Base-by-base conservation (phyloP, 2,113 vertebrate species). In the Nycticorax nycticorax region DNA sequence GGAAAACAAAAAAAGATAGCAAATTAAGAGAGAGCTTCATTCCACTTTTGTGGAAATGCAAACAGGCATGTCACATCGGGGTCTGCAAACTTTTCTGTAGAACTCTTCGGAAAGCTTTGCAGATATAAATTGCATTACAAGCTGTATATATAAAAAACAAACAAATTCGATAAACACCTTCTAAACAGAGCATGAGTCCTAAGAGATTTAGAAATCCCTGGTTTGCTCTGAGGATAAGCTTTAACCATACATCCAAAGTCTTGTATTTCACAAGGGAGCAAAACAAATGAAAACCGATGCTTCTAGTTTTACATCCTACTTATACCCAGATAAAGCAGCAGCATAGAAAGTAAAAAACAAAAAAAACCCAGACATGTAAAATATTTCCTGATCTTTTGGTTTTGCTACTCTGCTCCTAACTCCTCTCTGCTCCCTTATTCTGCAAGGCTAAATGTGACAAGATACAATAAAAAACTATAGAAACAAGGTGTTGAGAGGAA, bases 121-220 rank as follows among this genome's bases (percentile, higher is more conserved):
- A 73, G 33, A 74, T 14, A 72, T 12, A 73, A 87, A 78, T 28
- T 56, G 39, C 57, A 76, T 39, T 23, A 77, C 28, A 81, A 92
- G 72, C 10, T 76, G 24, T 28, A 57, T 4, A 43, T 52, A 60
- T 75, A n/a, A 87, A 93, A 76, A 27, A 0, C 13, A 88, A 89
- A 74, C 6, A 91, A 92, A 95, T 89, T 95, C 94, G 60, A 72
- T 66, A 96, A 96, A 89, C 77, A 95, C 57, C 69, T 85, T 56
- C 39, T 82, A 95, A 94, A 81, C 57, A 96, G 85, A 84, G 45
- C 89, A 95, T 27, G 87, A 94, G 39, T 82, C 60, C 74, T 89
- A 96, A 96, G 94, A 97, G 89, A 74, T 96, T 97, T 94, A 95
- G 57, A 96, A 96, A 96, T 88, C 89, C 62, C 48, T 45, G 55